A percentile compares a stretch with the other conserved stretches of the same genome.
Evolutionary conservation across 2,797 vertebrate species (phyloP).

Genomic region (Molossus molossus): DNA sequence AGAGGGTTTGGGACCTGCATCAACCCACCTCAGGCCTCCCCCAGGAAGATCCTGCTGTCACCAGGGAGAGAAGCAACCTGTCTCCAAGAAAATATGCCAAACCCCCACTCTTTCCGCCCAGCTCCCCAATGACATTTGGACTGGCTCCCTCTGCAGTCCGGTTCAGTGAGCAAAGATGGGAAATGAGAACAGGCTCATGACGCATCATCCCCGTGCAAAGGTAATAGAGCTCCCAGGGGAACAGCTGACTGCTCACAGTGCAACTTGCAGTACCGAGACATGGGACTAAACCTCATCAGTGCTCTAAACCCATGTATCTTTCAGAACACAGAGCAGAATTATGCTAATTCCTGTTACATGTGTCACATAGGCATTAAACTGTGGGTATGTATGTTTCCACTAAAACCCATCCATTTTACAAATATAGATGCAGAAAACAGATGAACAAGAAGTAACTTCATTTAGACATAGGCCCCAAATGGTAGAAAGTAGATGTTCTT

Average conservation of each 20-base stretch:
- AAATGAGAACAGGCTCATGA: not conserved
- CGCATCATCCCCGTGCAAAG: fast-evolving
- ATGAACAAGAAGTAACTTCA: not conserved
- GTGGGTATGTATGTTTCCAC: not conserved
- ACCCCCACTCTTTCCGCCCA: not conserved
- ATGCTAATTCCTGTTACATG: not conserved
- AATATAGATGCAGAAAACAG: slow-evolving; percentile 21
- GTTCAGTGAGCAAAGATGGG: not conserved
- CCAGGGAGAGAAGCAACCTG: not conserved
- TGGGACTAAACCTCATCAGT: not conserved
- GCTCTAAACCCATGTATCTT: not conserved
- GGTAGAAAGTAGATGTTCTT: not conserved
- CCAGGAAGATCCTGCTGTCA: not conserved
- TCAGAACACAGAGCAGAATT: not conserved
- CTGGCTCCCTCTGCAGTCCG: not conserved
- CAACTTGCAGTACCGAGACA: not conserved
- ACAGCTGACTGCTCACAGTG: not conserved
- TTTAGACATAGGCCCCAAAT: not conserved
- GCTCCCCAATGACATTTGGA: not conserved
- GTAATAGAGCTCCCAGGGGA: not conserved
- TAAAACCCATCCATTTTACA: not conserved
- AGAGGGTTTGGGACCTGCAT: not conserved
- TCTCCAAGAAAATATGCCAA: not conserved
- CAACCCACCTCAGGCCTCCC: not conserved
- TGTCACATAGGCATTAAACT: not conserved